Base-by-base conservation (phyloP, 2,888 invertebrate species). In the Cephonodes hylas region DNA sequence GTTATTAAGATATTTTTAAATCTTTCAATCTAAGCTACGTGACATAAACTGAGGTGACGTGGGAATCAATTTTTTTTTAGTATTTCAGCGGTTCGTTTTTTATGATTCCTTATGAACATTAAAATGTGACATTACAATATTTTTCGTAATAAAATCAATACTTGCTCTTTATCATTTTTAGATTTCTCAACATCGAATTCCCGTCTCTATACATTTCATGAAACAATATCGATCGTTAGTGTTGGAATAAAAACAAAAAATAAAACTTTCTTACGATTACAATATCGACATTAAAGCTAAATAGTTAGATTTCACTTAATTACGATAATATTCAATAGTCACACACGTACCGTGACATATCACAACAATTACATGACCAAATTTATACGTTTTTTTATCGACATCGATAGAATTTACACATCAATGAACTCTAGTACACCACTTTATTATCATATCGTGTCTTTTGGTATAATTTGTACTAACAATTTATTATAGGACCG, bases 381-480 rank as follows among this genome's bases (percentile, higher is more conserved):
- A 53, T 53, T 53, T 27, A 53, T 31, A 46, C 25, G 45, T 15
- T 48, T 48, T 48, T 48, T 53, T 20, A 53, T 53, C 42, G 42
- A 42, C 42, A 18, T 42, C 58, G 58, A 42, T 58, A 42, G 58
- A 58, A 42, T 58, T 25, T 42, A 58, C 58, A 27, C 25, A 23
- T 58, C 34, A 46, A 34, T 46, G 46, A 59, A 46, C 46, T 23
- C 42, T 38, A 59, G 34, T 23, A 23, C 34, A 23, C 25, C 27
- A 44, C 38, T 46, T 60, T 38, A 46, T 42, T 58, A 45, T 63
- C 59, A 62, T 63, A 62, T 58, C 57, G 63, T 69, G 74, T 70
- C 73, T 75, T 74, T 73, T 53, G 66, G 60, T 67, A 68, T 63
- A 61, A 59, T 73, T 70, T 69, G 69, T 73, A 72, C 72, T 73